Percentiles rank a stretch among this genome's conserved stretches.
These are phyloP conservation scores for Formica exsecta DNA, from an alignment of 1,140 invertebrate genomes.

Conservation along the genomic window DNA sequence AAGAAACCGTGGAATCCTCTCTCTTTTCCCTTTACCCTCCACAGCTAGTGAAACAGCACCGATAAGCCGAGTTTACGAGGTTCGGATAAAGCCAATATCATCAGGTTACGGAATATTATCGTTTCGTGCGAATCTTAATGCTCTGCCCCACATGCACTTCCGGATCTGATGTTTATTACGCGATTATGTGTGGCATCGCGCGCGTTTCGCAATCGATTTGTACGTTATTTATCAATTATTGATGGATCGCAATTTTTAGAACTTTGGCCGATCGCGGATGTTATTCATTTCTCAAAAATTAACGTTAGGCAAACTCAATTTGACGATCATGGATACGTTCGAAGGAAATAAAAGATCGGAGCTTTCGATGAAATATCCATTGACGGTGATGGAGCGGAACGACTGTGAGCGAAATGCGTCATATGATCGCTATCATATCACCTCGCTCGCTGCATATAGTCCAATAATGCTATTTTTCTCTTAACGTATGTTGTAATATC, in stretches of 20 bases:
- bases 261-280: background rate
- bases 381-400: background rate
- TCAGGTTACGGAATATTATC: slow-evolving; percentile 40
- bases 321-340: background rate
- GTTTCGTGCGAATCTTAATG: slow-evolving; percentile 42
- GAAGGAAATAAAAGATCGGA: slow-evolving; percentile 9
- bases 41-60: slow-evolving; percentile 49
- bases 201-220: background rate
- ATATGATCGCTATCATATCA: background rate
- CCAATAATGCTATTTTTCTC: slow-evolving; percentile 27
- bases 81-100: slow-evolving; percentile 55
- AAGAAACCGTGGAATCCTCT: background rate
- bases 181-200: background rate
- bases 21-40: no score
- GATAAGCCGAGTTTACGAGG: slow-evolving; percentile 64
- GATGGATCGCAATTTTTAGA: background rate
- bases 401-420: background rate
- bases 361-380: background rate
- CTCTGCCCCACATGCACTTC: background rate
- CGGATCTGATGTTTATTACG: slow-evolving; percentile 5
- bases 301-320: background rate
- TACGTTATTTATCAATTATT: background rate
- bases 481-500: background rate
- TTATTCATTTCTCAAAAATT: background rate
- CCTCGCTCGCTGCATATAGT: background rate